These are phyloP conservation scores for Pemphigus obesinymphae DNA, from an alignment of 1,140 invertebrate species.

Conservation along the genomic window DNA sequence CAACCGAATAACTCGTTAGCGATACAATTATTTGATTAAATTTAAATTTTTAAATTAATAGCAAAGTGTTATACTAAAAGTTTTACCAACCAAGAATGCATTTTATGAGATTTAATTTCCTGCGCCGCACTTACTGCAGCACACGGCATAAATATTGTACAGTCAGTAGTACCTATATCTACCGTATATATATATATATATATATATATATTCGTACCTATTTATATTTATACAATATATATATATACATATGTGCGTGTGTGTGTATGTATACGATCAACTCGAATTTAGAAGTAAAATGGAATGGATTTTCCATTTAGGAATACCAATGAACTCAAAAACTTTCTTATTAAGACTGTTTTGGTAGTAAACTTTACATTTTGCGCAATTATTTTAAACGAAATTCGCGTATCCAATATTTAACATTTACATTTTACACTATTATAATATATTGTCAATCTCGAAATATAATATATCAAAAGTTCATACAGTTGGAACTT, in stretches of 20 bases:
- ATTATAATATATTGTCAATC: not conserved
- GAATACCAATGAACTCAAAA: slow-evolving; percentile 28
- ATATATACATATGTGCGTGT: not conserved
- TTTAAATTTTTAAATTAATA: not conserved
- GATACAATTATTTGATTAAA: not conserved
- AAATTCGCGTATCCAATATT: not conserved
- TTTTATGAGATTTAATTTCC: slow-evolving; percentile 13
- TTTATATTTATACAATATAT: not conserved
- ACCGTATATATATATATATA: not conserved
- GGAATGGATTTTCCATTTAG: slow-evolving; percentile 11
- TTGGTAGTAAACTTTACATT: slow-evolving; percentile 19
- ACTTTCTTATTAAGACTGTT: slow-evolving; percentile 31
- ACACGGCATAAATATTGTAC: not conserved
- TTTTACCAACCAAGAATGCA: not conserved
- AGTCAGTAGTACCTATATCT: no score
- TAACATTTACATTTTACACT: not conserved
- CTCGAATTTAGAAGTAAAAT: not conserved
- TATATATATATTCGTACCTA: not conserved
- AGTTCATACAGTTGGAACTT: not conserved
- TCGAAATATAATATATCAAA: not conserved
- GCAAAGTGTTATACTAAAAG: slow-evolving; percentile 1
- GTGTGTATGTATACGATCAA: not conserved
- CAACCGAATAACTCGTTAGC: not conserved
- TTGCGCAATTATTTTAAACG: slow-evolving; percentile 4
- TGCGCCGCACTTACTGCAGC: not conserved